Evolutionary conservation across 2,113 vertebrate genomes (phyloP).

Genomic region (Chaetorhynchus papuensis): DNA sequence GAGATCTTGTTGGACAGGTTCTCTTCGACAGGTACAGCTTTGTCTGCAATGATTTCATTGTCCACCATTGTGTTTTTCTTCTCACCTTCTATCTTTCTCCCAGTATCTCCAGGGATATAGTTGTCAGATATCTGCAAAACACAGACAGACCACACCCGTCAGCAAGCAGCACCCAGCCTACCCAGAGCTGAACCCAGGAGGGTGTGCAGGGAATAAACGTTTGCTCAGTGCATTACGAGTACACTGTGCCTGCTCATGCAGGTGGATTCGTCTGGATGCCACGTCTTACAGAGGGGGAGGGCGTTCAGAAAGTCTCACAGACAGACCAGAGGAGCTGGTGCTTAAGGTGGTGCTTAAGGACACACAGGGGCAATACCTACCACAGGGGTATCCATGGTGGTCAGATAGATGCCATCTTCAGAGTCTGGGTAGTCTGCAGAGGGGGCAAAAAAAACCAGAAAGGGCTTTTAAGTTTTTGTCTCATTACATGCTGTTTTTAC

Average conservation of each 20-base stretch:
- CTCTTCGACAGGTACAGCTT: not conserved
- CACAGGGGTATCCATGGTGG: conserved; percentile 14
- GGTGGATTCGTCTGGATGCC: not conserved
- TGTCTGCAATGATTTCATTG: conserved; percentile 75
- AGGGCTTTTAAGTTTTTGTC: not conserved
- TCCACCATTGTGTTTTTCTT: conserved; percentile 51
- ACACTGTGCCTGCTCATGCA: not conserved
- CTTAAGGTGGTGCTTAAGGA: fast-evolving
- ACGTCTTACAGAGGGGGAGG: not conserved
- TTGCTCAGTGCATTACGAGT: not conserved
- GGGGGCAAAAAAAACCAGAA: fast-evolving
- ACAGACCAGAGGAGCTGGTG: not conserved
- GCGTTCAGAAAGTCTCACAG: not conserved
- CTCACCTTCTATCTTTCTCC: conserved; percentile 24
- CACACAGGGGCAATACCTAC: conserved; percentile 22
- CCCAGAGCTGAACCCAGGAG: not conserved
- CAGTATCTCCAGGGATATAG: conserved; percentile 71
- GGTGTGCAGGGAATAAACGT: not conserved
- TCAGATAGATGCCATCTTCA: not conserved
- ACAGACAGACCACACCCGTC: not conserved
- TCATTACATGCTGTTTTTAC: not conserved
- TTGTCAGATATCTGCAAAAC: conserved; percentile 68
- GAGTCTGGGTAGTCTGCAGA: conserved; percentile 7
- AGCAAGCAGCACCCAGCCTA: conserved; percentile 29
- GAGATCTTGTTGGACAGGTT: conserved; percentile 78